Conservation (phyloP, 2,113 vertebrate genomes). For the Candoia aspera region DNA sequence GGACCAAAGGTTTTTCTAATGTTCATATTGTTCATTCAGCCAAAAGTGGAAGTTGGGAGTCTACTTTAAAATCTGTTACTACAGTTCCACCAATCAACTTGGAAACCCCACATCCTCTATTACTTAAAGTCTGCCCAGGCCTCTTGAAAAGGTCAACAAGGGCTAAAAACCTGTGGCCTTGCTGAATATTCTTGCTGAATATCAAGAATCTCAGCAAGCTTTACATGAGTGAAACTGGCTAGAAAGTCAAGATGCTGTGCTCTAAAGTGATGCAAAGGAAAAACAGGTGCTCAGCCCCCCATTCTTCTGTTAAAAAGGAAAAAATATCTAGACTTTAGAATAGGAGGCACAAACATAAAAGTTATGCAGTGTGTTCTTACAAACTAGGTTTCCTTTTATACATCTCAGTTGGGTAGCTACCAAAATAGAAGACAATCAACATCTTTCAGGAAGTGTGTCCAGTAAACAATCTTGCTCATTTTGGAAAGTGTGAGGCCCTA, state of each 20-base stretch:
- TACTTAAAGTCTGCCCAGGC: background rate
- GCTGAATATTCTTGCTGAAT: background rate
- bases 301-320: conserved; percentile 1
- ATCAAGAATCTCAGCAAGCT: background rate
- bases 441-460: background rate
- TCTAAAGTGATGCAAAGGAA: background rate
- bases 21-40: background rate
- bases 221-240: background rate
- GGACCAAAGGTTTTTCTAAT: background rate
- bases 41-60: background rate
- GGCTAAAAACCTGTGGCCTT: background rate
- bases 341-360: background rate
- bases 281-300: background rate
- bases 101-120: background rate
- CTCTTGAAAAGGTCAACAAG: background rate
- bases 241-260: background rate
- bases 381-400: background rate
- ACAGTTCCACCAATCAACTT: background rate
- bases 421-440: conserved; percentile 7
- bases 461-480: background rate
- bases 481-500: conserved; percentile 18
- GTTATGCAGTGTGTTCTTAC: background rate
- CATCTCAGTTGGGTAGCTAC: background rate
- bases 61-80: background rate
- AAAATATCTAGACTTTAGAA: conserved; percentile 16